Conservation (phyloP, 2,113 vertebrate species). For the Pangasianodon gigas region DNA sequence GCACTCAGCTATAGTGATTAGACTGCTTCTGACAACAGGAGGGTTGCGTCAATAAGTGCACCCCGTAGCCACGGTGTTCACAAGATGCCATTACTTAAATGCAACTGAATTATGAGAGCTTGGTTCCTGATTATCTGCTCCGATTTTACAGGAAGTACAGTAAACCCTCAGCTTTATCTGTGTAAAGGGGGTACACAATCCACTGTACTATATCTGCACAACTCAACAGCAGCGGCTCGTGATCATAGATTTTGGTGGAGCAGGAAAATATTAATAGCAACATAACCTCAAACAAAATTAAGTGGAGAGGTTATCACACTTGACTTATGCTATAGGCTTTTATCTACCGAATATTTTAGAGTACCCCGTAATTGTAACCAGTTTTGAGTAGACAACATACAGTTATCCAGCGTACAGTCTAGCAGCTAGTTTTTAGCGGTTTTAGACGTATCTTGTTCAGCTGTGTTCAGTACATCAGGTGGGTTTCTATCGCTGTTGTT, state of each 20-base stretch:
- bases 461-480: not conserved
- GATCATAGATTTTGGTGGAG: too few species aligned
- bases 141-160: conserved; percentile 1
- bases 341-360: not conserved
- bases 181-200: not conserved
- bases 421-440: not conserved
- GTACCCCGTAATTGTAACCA: not conserved
- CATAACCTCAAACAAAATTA: too few species aligned
- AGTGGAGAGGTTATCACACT: not conserved
- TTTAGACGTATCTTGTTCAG: not conserved
- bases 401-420: not conserved
- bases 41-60: conserved; percentile 29
- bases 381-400: not conserved
- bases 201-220: not conserved
- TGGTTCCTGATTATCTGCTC: not conserved
- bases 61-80: conserved; percentile 28
- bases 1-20: conserved; percentile 37
- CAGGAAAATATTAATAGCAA: too few species aligned
- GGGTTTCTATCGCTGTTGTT: not conserved
- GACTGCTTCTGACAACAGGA: conserved; percentile 31
- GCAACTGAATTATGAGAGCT: not conserved
- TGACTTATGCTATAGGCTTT: not conserved
- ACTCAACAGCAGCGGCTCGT: not conserved
- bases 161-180: not conserved
- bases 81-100: conserved; percentile 25